Base-by-base conservation (phyloP, 1,140 invertebrate species). In the Xylocopa sonorina region DNA sequence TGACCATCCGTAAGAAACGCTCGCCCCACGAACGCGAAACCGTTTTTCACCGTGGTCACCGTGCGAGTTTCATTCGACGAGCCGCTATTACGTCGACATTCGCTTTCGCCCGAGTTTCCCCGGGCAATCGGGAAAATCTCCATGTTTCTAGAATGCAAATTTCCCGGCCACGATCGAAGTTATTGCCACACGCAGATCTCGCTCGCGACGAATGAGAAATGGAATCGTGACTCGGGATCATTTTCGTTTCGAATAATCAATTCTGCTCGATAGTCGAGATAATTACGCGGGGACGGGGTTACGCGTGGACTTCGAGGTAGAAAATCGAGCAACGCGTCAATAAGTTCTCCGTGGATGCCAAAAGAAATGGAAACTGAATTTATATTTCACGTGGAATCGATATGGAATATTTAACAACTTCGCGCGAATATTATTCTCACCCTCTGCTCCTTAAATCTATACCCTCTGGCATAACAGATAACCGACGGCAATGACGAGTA, bases 391-490 rank as follows among this genome's bases (percentile, higher is more conserved):
- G n/a, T n/a, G n/a, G n/a, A n/a, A n/a, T n/a, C n/a, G n/a, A n/a
- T n/a, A n/a, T n/a, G n/a, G n/a, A n/a, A n/a, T n/a, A n/a, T n/a
- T n/a, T n/a, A n/a, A n/a, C n/a, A n/a, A n/a, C n/a, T n/a, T n/a
- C n/a, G n/a, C n/a, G n/a, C n/a, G n/a, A n/a, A n/a, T n/a, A n/a
- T n/a, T n/a, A n/a, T n/a, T n/a, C n/a, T 12, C 38, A 3, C 12
- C 0, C 5, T 18, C 14, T 29, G 0, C 12, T 53, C 46, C n/a
- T 51, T 51, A 53, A 74, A 74, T 32, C 46, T 12, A 55, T 16
- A 73, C 48, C 24, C 51, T 78, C 41, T 88, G 84, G 83, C 87
- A 85, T 77, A 84, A 66, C 83, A 85, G 85, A 89, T 91, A 89
- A 86, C 83, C 57, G 46, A 46, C 51, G 53, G 32, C 60, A 80